Base-by-base conservation (phyloP, 1,140 invertebrate species). In the Bombus waltoni region DNA sequence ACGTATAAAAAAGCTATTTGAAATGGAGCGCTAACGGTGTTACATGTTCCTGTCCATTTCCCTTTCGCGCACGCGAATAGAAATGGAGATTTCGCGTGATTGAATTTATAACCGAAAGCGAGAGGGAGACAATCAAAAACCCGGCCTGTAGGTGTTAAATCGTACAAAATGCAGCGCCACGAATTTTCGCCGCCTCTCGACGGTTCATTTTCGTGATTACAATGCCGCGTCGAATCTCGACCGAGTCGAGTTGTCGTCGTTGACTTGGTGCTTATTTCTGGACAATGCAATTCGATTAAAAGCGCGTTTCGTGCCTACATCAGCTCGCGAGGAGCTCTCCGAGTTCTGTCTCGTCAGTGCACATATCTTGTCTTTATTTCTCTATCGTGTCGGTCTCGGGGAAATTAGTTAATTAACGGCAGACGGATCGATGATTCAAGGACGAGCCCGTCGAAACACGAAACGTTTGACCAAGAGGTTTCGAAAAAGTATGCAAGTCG, bases 351-450 rank as follows among this genome's bases (percentile, higher is more conserved):
- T 44, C 40, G 28, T 8, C 70, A 13, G 8, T 42, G 28, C 5
- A n/a, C 28, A 5, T 44, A 15, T 76, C 74, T 76, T 22, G 74
- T 38, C 74, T 77, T 77, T 62, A 57, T 62, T 25, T 10, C 57
- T 35, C 42, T 15, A 32, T 42, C 71, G 15, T 10, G 6, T 74
- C 42, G 25, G n/a, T 11, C 32, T 62, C 28, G 4, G 35, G 0
- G 57, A 77, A 62, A 78, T 62, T 78, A 62, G 57, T 38, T 78
- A 78, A 77, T 77, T 77, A 77, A 77, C 25, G 75, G 6, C 4
- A 53, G 15, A 11, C 18, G 44, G 74, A 76, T 59, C 32, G 32
- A 28, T 25, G 74, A 40, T 11, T 28, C 38, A 10, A 40, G 25
- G 6, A 8, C 32, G n/a, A 22, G n/a, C 8, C 22, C 10, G 10